Evolutionary conservation across 2,888 invertebrate genomes (phyloP), one percentile per base, ranked within the genome.

Genomic region (Macropis europaea): DNA sequence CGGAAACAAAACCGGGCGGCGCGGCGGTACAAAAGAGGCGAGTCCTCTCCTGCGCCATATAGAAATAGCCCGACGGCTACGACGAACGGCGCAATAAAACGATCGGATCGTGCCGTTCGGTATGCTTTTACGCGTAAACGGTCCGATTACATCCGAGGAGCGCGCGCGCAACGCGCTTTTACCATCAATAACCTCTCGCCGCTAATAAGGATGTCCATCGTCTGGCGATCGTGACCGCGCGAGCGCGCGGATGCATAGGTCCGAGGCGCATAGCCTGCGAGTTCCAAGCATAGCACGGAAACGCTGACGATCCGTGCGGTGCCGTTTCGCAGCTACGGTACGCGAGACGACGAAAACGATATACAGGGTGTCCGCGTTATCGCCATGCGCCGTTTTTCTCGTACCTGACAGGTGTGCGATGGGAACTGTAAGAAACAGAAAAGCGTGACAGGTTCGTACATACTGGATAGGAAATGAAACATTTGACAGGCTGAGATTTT

Each of bases 201-300:
- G 63, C 64, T 72, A 73, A 72, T 73, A 72, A 72, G 73, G 66
- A 72, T 57, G 73, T 73, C 66, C 72, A 73, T 73, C 73, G 73
- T 59, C 61, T 70, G 48, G 70, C 70, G 22, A 70, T 70, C 72
- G 53, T 17, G 59, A 19, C 17, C 45, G 48, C 26, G 45, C 24
- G 36, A 40, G 24, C 63, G 64, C 53, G 42, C 24, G 56, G 50
- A 38, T 30, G 56, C 71, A 28, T 45, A 56, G 57, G 53, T 62
- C 32, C 59, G 72, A 36, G 43, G 17, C 63, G 52, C 57, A 36
- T 59, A 63, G 57, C 57, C 36, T 19, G 36, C 72, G 54, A 59
- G 73, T 77, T 74, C 69, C 76, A 50, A 48, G 74, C 70, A 66
- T 67, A 67, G 79, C 69, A 66, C 71, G 73, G 75, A 79, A 77